Conservation (phyloP, 2,113 vertebrate genomes). For the Heloderma charlesbogerti region DNA sequence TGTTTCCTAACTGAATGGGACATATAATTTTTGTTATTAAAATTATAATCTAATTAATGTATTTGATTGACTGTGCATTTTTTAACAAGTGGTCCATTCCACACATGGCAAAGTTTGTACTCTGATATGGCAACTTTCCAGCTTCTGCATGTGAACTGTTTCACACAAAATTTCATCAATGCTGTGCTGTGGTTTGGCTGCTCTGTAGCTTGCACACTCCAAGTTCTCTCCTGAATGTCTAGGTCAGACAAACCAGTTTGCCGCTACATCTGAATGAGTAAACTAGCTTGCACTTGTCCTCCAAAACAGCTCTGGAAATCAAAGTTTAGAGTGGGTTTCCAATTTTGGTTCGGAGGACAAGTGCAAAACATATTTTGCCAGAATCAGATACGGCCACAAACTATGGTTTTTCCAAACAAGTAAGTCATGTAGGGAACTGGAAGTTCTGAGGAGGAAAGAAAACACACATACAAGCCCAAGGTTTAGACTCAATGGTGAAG, state of each 20-base stretch:
- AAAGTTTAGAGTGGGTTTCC: too few species aligned
- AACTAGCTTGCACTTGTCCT: background rate
- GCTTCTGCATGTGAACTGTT: background rate
- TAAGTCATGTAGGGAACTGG: background rate
- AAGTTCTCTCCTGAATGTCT: background rate
- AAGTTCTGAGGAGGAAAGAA: too few species aligned
- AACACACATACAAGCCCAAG: background rate
- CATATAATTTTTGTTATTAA: background rate
- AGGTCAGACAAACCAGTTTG: background rate
- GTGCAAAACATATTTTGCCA: background rate
- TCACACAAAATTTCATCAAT: background rate
- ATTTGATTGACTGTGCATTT: background rate
- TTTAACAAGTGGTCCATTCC: too few species aligned
- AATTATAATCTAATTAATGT: too few species aligned
- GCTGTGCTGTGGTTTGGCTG: background rate
- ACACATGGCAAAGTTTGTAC: too few species aligned
- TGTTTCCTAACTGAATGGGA: background rate
- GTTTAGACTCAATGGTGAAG: background rate
- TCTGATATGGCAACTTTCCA: background rate
- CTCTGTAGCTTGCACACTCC: background rate
- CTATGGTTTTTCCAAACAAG: background rate
- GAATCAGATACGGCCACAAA: background rate
- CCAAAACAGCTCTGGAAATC: too few species aligned
- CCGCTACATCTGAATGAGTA: background rate
- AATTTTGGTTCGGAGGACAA: background rate